Evolutionary conservation across 2,797 vertebrate genomes (phyloP), one percentile per base, ranked within the genome.

Genomic region (Fundulus diaphanus): DNA sequence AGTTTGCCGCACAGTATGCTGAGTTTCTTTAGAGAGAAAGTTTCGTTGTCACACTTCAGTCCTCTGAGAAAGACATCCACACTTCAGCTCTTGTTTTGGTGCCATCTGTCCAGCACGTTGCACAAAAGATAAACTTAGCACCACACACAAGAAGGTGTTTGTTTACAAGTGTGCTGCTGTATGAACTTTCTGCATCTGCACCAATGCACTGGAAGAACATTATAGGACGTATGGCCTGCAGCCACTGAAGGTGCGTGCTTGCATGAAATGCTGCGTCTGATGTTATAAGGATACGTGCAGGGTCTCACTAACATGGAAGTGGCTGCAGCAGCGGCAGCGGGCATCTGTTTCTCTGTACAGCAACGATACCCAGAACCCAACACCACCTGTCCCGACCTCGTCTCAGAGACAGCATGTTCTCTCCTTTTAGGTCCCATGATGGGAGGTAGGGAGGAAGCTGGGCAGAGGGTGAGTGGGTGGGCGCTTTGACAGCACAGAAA

Each of bases 381-480:
- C 88, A 89, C 93, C 95, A 97, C 95, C 97, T 98, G 97, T 96
- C 95, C 90, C 75, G 1, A 54, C 82, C 96, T 95, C 93, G 93
- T 97, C 97, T 96, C 83, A 76, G 85, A 92, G 92, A 93, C 92
- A 82, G 95, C 94, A 72, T 88, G 91, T 95, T 88, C 93, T 95
- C 92, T 96, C 96, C 96, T 97, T 97, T 96, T 97, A 96, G 95
- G 95, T 94, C 91, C 78, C 40, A 44, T 70, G 76, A 84, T 84
- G 88, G 87, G 82, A 84, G 85, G 87, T 72, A 75, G 82, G 73
- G 73, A 81, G 76, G 70, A 80, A 66, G 79, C 56, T 22, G 80
- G 87, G 70, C 67, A 77, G 68, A 74, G 84, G 61, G 73, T 76
- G 80, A 85, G 72, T 74, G 85, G 81, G 75, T 70, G 63, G 85